Evolutionary conservation across 2,888 invertebrate genomes (phyloP), one percentile per base, ranked within the genome.

Genomic region (Agrypnus murinus): DNA sequence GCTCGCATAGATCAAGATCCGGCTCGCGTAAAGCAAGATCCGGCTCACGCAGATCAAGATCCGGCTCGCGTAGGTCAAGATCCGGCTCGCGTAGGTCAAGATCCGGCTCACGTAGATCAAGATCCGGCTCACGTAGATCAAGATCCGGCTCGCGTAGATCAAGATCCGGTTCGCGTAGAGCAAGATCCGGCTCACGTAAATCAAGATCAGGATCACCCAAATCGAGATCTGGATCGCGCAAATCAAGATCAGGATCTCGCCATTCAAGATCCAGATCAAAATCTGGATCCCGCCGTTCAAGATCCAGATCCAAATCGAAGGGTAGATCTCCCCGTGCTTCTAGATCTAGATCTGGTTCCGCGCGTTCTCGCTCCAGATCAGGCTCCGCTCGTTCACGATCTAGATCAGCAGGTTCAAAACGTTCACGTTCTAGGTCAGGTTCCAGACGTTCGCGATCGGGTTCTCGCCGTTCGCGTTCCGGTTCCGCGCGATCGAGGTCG

Each of bases 1-100:
- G 74, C 45, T 79, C 79, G 1, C 84, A 83, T 3, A 69, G 77
- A 34, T 81, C 81, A n/a, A 17, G 78, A 17, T 81, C 80, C 12
- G 64, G 74, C 45, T 79, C 79, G 1, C 84, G 83, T 3, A 69
- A 77, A 66, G 83, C 84, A 0, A 78, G 77, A 46, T 83, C 83
- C 3, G 79, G 80, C 62, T 81, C 75, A 34, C 72, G 17, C 3
- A 36, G 69, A 66, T 83, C 84, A 0, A 78, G 77, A 46, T 83
- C 83, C 3, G 79, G 80, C 62, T 81, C 75, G 31, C 72, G 17
- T 3, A 36, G 69, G 65, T 83, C 84, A 0, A 78, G 77, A 46
- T 83, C 83, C 3, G 79, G 80, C 62, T 81, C 75, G 31, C 72
- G 17, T 3, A 36, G 69, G 65, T 83, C 84, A 0, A 78, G 77